Evolutionary conservation across 2,113 vertebrate species (phyloP), one percentile per base, ranked within the genome.

Genomic region (Malaclemys terrapin): DNA sequence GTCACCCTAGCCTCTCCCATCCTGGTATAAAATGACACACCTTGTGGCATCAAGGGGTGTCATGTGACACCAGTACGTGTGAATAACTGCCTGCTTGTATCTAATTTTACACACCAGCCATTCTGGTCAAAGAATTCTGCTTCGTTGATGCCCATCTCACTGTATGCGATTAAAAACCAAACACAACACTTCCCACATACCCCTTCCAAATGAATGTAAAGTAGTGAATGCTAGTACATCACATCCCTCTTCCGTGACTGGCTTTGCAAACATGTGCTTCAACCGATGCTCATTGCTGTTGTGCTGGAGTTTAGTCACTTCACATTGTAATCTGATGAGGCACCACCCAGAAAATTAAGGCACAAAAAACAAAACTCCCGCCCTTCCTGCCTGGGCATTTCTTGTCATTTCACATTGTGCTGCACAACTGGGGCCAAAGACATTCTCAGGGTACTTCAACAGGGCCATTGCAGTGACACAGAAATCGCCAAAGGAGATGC

Each of bases 391-490:
- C 54, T 27, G 62, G 54, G n/a, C 47, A 69, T 80, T 89, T 65
- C 69, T n/a, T 89, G 62, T 59, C 82, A 85, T 80, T 42, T 87
- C 65, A n/a, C 31, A 8, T 25, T 6, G 27, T 65, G 54, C 31
- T 84, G 38, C 13, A n/a, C 47, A 0, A 0, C 25, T 24, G 50
- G 2, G 6, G 47, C 79, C 16, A 85, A 59, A 4, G 16, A 24
- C 24, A 35, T 45, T 29, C 80, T 9, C 17, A 52, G 38, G 16
- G 19, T 79, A 5, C 7, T 47, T 80, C 57, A 57, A 9, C 5
- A 20, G 47, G 1, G 20, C 14, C 10, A 53, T 47, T 86, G 27
- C 57, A 86, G 52, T 19, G 57, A 57, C 20, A n/a, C 5, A 14
- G 3, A 59, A 80, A 86, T 82, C 20, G 38, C 65, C 42, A 80